Base-by-base conservation (phyloP, 1,140 invertebrate genomes). In the Holotrichia oblita region DNA sequence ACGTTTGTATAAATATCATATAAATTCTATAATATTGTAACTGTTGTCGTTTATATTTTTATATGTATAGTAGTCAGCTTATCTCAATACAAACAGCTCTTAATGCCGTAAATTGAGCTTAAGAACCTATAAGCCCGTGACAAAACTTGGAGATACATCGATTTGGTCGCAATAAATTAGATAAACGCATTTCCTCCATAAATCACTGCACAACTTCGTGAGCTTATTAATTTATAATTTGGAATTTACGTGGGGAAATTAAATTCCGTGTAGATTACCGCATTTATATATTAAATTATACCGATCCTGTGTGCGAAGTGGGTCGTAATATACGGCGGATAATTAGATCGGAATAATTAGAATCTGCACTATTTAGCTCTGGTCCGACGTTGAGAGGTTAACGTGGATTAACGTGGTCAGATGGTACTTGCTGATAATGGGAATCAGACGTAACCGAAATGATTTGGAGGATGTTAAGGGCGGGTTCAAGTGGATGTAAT, bases 221-320 rank as follows among this genome's bases (percentile, higher is more conserved):
- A 22, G 61, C 22, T 69, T 69, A 69, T 69, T 69, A 69, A 69
- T 69, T 69, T 69, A 69, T 69, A 69, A 69, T 69, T 27, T 8
- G 61, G 27, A 69, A 69, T 69, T 20, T 69, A 27, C 17, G 61
- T 27, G 61, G 61, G 6, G 61, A 69, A 69, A 69, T 69, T 69
- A 69, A 69, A 69, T 69, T 69, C 22, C 3, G 20, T 34, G 61
- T 20, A 22, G 27, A 69, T 69, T 27, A 69, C 22, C 61, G 61
- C 61, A 69, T 69, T 69, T 69, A 69, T 69, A 27, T 69, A 69
- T 69, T 69, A 69, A 69, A 69, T 69, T 69, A 69, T 27, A 69
- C 8, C 27, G 0, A 6, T 10, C 8, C 22, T 34, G 20, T 69
- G 22, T 7, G 61, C 61, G 61, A 7, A 69, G 61, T 34, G 22